Conservation (phyloP, 2,113 vertebrate genomes). For the Alosa alosa region DNA sequence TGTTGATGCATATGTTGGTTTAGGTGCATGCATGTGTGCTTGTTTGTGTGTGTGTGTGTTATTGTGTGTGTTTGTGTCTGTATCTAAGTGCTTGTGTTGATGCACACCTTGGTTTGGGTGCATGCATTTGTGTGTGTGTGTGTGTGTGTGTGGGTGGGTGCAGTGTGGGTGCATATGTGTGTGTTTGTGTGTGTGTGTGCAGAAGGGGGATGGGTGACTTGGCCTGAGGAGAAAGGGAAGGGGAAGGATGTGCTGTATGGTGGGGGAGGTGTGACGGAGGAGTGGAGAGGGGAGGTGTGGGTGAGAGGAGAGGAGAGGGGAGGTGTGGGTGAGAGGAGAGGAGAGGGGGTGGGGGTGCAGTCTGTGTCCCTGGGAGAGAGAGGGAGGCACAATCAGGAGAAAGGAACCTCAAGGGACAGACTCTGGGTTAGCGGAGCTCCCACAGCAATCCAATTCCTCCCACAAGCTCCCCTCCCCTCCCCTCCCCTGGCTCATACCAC, state of each 20-base stretch:
- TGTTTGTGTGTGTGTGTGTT: not conserved
- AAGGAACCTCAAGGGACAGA: not conserved
- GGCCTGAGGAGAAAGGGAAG: conserved; percentile 19
- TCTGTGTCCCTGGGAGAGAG: not conserved
- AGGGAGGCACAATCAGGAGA: conserved; percentile 7
- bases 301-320: no score
- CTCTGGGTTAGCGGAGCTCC: not conserved
- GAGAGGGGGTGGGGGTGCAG: not conserved
- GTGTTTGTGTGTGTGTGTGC: not conserved
- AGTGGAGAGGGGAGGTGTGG: not conserved
- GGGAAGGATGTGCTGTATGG: conserved; percentile 28
- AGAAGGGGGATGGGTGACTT: conserved; percentile 42
- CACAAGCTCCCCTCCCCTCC: not conserved
- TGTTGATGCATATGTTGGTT: not conserved
- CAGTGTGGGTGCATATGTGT: not conserved
- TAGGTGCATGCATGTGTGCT: not conserved
- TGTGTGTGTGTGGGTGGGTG: not conserved
- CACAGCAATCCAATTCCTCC: not conserved
- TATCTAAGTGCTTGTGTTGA: not conserved
- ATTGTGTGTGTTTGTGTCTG: not conserved
- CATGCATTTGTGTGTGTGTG: not conserved
- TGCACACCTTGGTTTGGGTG: not conserved
- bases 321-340: not conserved
- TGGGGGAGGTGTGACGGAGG: not conserved
- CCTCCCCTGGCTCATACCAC: not conserved